phyloP scores from a whole-genome alignment of 2,888 invertebrate species.

The Rhagophthalmus giganteus region DNA sequence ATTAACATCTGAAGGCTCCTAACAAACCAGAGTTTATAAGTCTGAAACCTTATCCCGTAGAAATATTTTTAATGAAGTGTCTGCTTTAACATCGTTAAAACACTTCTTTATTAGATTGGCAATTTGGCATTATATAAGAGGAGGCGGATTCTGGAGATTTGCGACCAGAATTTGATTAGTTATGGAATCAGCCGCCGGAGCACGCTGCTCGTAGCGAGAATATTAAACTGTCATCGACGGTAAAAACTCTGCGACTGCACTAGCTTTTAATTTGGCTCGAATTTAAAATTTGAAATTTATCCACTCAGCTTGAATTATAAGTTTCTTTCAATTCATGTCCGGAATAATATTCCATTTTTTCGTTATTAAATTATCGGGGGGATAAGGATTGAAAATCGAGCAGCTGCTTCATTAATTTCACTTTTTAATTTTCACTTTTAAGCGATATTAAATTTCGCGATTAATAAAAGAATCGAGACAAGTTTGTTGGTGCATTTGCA shows the following conservation, averaged over 20 bases:
- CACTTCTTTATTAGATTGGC: constrained; percentile 51
- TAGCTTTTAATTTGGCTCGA: constrained; percentile 43
- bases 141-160: constrained; percentile 40
- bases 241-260: constrained; percentile 37
- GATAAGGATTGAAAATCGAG: constrained; percentile 26
- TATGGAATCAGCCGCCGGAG: constrained; percentile 45
- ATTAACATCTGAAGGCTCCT: constrained; percentile 20
- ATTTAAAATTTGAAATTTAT: constrained; percentile 38
- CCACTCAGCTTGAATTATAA: constrained; percentile 34
- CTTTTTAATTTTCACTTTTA: constrained; percentile 23
- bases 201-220: constrained; percentile 41
- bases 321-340: constrained; percentile 27
- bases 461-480: constrained; percentile 4
- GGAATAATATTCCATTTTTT: constrained; percentile 32
- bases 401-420: constrained; percentile 31
- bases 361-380: constrained; percentile 33
- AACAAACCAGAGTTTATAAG: constrained; percentile 22
- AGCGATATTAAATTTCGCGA: constrained; percentile 15
- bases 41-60: constrained; percentile 20
- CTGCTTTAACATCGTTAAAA: constrained; percentile 46
- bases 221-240: constrained; percentile 46
- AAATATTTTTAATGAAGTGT: constrained; percentile 49
- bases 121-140: constrained; percentile 47
- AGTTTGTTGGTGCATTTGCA: constrained; percentile 4
- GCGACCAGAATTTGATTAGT: constrained; percentile 48